phyloP scores from a whole-genome alignment of 2,888 invertebrate species.

The Calameuta filiformis region DNA sequence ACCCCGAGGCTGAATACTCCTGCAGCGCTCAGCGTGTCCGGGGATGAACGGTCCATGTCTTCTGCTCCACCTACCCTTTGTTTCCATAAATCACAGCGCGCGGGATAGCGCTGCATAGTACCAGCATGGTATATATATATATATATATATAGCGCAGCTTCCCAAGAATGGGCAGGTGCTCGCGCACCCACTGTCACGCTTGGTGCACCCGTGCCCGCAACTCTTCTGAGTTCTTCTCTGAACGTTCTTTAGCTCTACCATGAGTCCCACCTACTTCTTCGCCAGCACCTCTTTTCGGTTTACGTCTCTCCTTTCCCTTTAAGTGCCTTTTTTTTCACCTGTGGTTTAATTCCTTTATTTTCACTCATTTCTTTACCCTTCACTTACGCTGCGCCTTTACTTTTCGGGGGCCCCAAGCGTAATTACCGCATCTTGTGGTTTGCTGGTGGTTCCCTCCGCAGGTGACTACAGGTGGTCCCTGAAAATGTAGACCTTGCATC shows the following conservation, averaged over 20 bases:
- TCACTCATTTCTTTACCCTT: slow-evolving; percentile 20
- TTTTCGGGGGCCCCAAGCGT: slow-evolving; percentile 44
- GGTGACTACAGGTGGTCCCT: slow-evolving; percentile 52
- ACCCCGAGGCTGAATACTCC: background rate
- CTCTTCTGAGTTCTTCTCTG: slow-evolving; percentile 26
- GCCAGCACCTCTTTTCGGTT: slow-evolving; percentile 27
- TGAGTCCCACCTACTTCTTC: slow-evolving; percentile 32
- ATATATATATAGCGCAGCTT: slow-evolving; percentile 19
- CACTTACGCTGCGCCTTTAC: slow-evolving; percentile 36
- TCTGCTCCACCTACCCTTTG: slow-evolving; percentile 42
- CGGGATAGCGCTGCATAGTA: background rate
- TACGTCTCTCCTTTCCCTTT: slow-evolving; percentile 35
- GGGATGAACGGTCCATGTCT: slow-evolving; percentile 30
- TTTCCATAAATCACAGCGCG: slow-evolving; percentile 55
- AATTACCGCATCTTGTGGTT: slow-evolving; percentile 57
- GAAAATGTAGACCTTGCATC: background rate
- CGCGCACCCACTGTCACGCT: slow-evolving; percentile 64
- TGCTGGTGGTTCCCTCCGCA: slow-evolving; percentile 47
- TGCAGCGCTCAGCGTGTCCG: slow-evolving; percentile 7
- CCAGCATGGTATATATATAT: background rate
- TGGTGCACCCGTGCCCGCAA: slow-evolving; percentile 59
- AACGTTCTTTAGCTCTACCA: slow-evolving; percentile 28
- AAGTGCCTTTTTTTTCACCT: slow-evolving; percentile 56
- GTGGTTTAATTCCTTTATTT: slow-evolving; percentile 58
- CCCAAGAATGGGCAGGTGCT: slow-evolving; percentile 63